phyloP scores from a whole-genome alignment of 37 sponge, comb jelly and placozoan genomes.

The Beroe ovata region DNA sequence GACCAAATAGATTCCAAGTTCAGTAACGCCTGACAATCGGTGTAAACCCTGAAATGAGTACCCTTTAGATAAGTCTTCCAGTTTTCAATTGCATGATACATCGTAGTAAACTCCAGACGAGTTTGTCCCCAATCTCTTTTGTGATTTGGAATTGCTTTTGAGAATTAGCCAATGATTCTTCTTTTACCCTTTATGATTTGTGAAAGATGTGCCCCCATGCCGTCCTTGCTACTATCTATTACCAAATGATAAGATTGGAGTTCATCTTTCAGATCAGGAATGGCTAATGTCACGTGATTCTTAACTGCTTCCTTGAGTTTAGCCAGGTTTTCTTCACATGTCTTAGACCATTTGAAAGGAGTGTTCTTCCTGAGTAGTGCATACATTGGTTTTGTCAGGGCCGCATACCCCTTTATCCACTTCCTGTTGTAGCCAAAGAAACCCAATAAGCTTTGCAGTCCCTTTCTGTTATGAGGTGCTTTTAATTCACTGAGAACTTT shows the following conservation, averaged over 20 bases:
- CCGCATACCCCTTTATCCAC: neutral
- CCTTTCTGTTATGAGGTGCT: neutral
- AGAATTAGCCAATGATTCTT: neutral
- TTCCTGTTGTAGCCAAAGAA: constrained; percentile 15
- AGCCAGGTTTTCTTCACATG: constrained; percentile 7
- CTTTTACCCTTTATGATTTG: neutral
- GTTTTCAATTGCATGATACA: neutral
- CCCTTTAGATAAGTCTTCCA: constrained; percentile 19
- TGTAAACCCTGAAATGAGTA: neutral
- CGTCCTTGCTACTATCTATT: neutral
- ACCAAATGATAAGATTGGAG: neutral
- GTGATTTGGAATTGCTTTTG: neutral
- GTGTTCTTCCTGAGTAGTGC: neutral
- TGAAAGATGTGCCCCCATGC: constrained; percentile 12
- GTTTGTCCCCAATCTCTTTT: neutral
- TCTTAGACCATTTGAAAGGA: neutral
- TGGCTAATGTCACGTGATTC: neutral
- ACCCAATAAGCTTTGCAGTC: neutral
- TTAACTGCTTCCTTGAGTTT: neutral
- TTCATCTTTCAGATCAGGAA: neutral
- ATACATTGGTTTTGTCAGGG: neutral
- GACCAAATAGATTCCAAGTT: neutral
- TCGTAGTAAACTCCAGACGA: neutral
- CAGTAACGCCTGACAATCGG: neutral
- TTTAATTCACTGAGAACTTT: neutral